phyloP scores from a whole-genome alignment of 2,888 invertebrate species.

The Morpho deidamia region DNA sequence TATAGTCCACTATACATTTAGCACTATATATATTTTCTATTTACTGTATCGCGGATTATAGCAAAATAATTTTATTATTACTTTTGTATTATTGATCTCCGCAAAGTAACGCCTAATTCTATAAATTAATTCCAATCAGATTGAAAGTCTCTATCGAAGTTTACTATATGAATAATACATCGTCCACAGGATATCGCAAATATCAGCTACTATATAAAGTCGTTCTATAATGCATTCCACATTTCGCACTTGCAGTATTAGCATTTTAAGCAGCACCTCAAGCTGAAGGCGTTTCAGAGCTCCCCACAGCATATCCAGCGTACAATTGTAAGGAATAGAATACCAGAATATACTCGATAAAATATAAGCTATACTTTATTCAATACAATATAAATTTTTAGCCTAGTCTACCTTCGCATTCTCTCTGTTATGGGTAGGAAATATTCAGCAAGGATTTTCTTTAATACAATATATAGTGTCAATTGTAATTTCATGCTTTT shows the following conservation, averaged over 20 bases:
- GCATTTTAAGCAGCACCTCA: constrained; percentile 22
- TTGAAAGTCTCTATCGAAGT: no score
- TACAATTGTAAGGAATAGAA: constrained; percentile 15
- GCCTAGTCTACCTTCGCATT: not conserved
- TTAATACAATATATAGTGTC: not conserved
- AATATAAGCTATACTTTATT: constrained; percentile 8
- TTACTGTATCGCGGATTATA: no score
- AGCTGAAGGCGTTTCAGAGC: constrained; percentile 13
- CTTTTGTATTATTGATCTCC: no score
- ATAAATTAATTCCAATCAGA: no score
- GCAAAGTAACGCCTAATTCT: no score
- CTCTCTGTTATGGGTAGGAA: not conserved
- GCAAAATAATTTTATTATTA: no score
- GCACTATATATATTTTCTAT: no score
- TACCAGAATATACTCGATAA: constrained; percentile 12
- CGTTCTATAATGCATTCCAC: not conserved
- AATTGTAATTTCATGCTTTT: not conserved
- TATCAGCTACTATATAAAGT: no score
- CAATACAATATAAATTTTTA: constrained; percentile 6
- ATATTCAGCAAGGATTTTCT: not conserved
- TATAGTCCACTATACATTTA: no score
- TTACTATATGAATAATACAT: no score
- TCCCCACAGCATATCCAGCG: constrained; percentile 18
- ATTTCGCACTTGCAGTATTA: constrained; percentile 14
- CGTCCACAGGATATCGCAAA: no score